Conservation (phyloP, 2,797 vertebrate genomes). For the Scolopax rusticola region DNA sequence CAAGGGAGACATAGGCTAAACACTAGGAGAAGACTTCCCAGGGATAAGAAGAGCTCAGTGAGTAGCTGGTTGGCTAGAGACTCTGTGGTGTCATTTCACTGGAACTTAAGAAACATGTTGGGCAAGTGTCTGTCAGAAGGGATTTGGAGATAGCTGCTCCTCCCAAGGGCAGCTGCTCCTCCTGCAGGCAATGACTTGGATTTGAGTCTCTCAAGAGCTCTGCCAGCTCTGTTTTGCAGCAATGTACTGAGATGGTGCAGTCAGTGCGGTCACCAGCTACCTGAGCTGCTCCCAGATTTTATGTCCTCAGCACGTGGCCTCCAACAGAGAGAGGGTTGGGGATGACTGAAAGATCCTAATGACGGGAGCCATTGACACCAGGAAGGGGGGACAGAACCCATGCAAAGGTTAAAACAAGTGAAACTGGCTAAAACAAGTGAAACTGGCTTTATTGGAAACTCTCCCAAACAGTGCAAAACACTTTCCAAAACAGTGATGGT, state of each 20-base stretch:
- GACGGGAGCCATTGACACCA: neutral
- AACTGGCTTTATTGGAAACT: neutral
- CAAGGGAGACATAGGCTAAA: neutral
- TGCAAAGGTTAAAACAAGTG: neutral
- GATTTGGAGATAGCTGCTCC: neutral
- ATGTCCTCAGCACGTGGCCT: fast-evolving
- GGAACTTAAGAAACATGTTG: neutral
- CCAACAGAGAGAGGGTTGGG: neutral
- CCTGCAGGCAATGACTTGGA: neutral
- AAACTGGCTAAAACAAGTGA: neutral
- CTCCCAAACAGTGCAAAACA: neutral
- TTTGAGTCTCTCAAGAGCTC: neutral
- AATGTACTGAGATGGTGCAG: neutral
- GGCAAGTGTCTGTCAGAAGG: neutral
- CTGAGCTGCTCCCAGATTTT: neutral
- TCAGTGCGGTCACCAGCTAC: neutral
- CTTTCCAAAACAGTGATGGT: neutral
- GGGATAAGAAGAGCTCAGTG: neutral
- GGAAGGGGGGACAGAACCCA: neutral
- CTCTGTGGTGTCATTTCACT: neutral
- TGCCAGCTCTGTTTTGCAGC: neutral
- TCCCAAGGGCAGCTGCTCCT: neutral
- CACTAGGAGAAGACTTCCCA: neutral
- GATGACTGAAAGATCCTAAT: neutral
- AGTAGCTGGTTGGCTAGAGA: neutral